phyloP scores from a whole-genome alignment of 1,140 invertebrate species.

The Apolygus lucorum region DNA sequence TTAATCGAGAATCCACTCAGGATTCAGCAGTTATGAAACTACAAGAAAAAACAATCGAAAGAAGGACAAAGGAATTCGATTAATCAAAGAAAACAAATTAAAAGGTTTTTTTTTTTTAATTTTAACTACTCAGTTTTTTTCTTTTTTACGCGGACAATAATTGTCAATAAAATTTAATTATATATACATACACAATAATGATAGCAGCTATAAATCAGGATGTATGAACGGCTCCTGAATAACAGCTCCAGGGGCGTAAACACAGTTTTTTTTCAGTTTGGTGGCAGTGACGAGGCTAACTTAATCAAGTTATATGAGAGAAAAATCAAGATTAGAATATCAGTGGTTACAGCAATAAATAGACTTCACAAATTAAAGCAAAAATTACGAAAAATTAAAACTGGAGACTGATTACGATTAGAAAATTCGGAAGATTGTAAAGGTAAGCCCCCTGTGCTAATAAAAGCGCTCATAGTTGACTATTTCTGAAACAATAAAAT shows the following conservation, averaged over 20 bases:
- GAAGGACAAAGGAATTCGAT: no score
- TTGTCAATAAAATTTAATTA: neutral
- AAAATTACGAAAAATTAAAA: neutral
- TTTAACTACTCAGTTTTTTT: neutral
- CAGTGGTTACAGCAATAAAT: neutral
- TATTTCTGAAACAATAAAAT: neutral
- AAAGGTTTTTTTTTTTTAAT: neutral
- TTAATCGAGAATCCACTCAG: no score
- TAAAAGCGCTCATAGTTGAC: no score
- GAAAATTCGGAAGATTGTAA: no score
- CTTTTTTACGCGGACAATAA: neutral
- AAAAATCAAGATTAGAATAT: neutral
- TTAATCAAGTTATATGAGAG: neutral
- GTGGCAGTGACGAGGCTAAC: neutral
- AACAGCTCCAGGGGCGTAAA: neutral
- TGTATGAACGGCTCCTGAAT: neutral
- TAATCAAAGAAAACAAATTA: neutral
- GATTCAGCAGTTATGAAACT: no score
- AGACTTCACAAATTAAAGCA: neutral
- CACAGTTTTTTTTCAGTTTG: neutral
- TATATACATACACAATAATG: neutral
- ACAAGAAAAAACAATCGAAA: no score
- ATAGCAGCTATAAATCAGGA: neutral
- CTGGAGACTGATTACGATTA: no score
- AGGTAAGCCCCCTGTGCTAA: no score